Evolutionary conservation across 2,797 vertebrate genomes (phyloP), one percentile per base, ranked within the genome.

Genomic region (Sebastes oblongus): DNA sequence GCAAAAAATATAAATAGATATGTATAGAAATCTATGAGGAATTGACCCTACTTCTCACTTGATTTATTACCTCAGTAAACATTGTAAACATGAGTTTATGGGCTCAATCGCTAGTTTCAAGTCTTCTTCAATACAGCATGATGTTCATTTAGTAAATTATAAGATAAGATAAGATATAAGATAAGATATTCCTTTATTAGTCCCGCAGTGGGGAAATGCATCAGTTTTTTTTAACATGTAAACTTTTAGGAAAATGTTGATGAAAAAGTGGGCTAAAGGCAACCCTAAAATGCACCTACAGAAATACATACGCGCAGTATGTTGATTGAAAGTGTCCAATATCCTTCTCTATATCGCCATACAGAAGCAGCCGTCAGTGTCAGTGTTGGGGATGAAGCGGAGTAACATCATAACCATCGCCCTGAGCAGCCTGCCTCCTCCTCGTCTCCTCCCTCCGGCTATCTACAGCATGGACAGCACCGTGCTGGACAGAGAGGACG

Each of bases 331-430:
- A 55, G 4, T 34, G 16, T 42, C 30, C 59, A 8, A 7, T 27
- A 13, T 60, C 5, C 1, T 22, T 55, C 18, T 36, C 9, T 56
- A 0, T 18, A 2, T 59, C 4, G 2, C 6, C 6, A 42, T 52
- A 13, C 93, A 96, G 94, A 96, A 95, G 84, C 95, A 91, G 86
- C 71, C 62, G 0, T 77, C 75, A 6, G 72, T 96, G 16, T 94
- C 93, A 0, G 94, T 96, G 24, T 54, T 96, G 90, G 88, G 81
- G 27, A 81, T 96, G 85, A 96, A 96, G 82, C 88, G 96, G 10
- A 96, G 95, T 58, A 96, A 96, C 90, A 96, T 96, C 84, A 89
- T 96, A 34, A 96, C 93, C 87, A 96, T 96, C n/a, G 89, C 95
- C 10, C 83, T 96, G 78, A 96, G 94, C 88, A 85, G 93, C 25